Percentiles rank a stretch among this genome's conserved stretches.
phyloP scores from a whole-genome alignment of 2,888 invertebrate genomes.

The Yponomeuta plumbellus region DNA sequence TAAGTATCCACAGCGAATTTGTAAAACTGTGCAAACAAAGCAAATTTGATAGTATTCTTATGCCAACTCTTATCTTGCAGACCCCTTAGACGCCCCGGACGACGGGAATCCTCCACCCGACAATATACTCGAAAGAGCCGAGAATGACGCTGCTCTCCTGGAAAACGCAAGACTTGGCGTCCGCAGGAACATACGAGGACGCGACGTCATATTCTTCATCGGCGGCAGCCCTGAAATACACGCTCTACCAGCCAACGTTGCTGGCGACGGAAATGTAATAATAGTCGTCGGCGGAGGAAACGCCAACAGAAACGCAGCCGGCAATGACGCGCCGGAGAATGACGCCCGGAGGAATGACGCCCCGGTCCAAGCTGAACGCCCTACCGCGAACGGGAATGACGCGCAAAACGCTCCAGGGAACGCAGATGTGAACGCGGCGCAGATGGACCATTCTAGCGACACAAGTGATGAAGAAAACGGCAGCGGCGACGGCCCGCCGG shows the following conservation, averaged over 20 bases:
- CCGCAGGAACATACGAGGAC: background rate
- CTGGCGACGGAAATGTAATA: background rate
- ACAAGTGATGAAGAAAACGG: constrained; percentile 18
- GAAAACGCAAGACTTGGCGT: background rate
- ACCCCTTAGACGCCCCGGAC: no score
- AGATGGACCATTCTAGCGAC: constrained; percentile 17
- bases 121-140: no score
- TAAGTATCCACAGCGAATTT: no score
- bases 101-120: no score
- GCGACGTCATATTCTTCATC: background rate
- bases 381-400: background rate
- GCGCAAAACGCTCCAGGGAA: background rate
- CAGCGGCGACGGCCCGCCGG: constrained; percentile 10
- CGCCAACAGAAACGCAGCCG: background rate
- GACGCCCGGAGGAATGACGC: background rate
- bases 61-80: no score
- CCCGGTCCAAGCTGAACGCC: background rate
- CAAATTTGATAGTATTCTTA: no score
- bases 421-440: constrained; percentile 5
- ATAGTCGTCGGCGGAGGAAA: background rate
- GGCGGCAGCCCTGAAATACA: background rate
- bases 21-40: no score
- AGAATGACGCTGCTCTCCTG: no score
- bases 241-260: background rate
- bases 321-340: background rate